A percentile compares a stretch with the other conserved stretches of the same genome.
Conservation (phyloP, 2,113 vertebrate species). For the Mixornis gularis region DNA sequence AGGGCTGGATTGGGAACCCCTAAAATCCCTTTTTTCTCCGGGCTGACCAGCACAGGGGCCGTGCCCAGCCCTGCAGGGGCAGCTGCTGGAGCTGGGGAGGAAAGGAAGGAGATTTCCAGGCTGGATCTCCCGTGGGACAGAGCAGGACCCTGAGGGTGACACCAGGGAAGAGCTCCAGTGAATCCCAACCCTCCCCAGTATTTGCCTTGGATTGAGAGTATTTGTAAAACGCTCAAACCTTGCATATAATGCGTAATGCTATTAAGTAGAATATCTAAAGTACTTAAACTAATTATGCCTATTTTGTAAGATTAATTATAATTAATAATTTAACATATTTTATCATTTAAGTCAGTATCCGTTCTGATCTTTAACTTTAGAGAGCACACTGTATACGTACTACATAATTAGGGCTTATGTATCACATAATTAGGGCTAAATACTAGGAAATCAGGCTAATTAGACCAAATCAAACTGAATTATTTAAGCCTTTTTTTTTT, state of each 20-base stretch:
- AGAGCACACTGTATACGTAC: constrained; percentile 78
- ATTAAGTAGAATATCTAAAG: constrained; percentile 77
- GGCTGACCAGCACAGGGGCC: not conserved
- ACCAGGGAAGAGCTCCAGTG: not conserved
- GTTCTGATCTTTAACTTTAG: constrained; percentile 85
- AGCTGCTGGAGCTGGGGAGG: not conserved
- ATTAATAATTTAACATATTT: constrained; percentile 85
- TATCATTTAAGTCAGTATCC: constrained; percentile 83
- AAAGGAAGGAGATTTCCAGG: not conserved
- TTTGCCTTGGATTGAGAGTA: not conserved
- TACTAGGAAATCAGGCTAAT: constrained; percentile 84
- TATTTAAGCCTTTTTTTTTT: constrained; percentile 78
- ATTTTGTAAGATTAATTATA: constrained; percentile 84
- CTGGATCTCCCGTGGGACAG: not conserved
- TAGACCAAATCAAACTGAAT: constrained; percentile 84
- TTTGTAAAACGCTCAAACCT: constrained; percentile 64
- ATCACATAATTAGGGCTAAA: constrained; percentile 84
- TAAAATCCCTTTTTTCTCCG: fast-evolving
- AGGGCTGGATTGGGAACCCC: not conserved
- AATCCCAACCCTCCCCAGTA: not conserved
- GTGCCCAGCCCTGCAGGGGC: not conserved
- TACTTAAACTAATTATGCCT: constrained; percentile 81
- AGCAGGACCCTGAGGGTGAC: not conserved
- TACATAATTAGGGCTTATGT: constrained; percentile 81
- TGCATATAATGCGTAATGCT: constrained; percentile 67